These are phyloP conservation scores for Ctenoplectra terminalis DNA, from an alignment of 1,140 invertebrate species.

Conservation along the genomic window DNA sequence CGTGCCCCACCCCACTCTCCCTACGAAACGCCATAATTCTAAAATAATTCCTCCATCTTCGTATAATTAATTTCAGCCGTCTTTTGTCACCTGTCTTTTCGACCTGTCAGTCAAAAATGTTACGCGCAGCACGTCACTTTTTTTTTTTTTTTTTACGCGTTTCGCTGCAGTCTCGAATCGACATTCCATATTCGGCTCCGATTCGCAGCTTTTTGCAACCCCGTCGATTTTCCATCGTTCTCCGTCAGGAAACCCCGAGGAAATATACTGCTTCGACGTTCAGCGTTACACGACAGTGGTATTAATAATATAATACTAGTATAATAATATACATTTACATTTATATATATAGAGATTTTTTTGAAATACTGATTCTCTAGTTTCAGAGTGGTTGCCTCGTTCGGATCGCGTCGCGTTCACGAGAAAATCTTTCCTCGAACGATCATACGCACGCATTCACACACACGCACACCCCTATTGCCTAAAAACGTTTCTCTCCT, in stretches of 20 bases:
- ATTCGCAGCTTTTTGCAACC: not conserved
- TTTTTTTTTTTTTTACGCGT: not conserved
- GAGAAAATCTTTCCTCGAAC: not conserved
- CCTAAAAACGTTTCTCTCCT: conserved; percentile 15
- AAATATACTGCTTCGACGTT: conserved; percentile 6
- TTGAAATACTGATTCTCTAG: conserved; percentile 81
- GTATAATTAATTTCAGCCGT: not conserved
- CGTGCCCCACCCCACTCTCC: not conserved
- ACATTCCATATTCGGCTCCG: not conserved
- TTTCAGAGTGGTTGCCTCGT: conserved; percentile 74
- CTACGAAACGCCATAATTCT: not conserved
- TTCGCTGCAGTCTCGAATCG: not conserved
- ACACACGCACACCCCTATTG: conserved; percentile 58
- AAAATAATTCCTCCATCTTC: not conserved
- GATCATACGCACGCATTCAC: not conserved
- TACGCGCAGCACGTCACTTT: not conserved
- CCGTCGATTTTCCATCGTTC: not conserved
- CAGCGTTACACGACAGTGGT: conserved; percentile 56
- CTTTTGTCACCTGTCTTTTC: conserved; percentile 40
- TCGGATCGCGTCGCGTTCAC: conserved; percentile 60
- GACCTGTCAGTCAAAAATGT: conserved; percentile 41
- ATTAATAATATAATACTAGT: conserved; percentile 56
- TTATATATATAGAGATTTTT: conserved; percentile 61
- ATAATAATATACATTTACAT: conserved; percentile 63
- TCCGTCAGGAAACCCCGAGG: conserved; percentile 12